A percentile compares a stretch with the other conserved stretches of the same genome.
phyloP scores from a whole-genome alignment of 2,113 vertebrate genomes.

The Sebastes fasciatus region DNA sequence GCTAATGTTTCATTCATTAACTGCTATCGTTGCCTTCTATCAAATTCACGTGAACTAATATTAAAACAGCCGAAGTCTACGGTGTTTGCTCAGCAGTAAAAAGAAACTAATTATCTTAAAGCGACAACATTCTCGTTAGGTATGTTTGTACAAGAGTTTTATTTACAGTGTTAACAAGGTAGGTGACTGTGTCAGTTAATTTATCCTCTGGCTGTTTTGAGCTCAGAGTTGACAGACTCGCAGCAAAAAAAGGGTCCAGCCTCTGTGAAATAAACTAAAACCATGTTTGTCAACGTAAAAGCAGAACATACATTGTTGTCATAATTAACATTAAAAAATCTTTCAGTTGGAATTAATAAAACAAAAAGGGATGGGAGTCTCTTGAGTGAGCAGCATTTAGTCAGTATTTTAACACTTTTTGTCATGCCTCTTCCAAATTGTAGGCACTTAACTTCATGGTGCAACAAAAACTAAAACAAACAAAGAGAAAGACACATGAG shows the following conservation, averaged over 20 bases:
- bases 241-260: conserved; percentile 79
- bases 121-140: conserved; percentile 12
- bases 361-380: conserved; percentile 18
- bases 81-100: neutral
- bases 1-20: conserved; percentile 72
- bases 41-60: conserved; percentile 16
- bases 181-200: conserved; percentile 52
- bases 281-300: conserved; percentile 60
- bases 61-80: conserved; percentile 9
- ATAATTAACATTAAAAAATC: conserved; percentile 49
- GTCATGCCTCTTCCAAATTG: conserved; percentile 36
- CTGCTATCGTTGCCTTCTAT: conserved; percentile 3
- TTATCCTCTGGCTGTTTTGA: conserved; percentile 60
- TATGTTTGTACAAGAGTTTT: conserved; percentile 79
- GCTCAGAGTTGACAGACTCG: conserved; percentile 66
- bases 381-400: conserved; percentile 75
- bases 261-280: conserved; percentile 74
- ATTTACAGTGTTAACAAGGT: conserved; percentile 80
- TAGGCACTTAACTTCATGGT: conserved; percentile 61
- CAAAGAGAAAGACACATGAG: conserved; percentile 30
- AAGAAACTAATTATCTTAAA: neutral
- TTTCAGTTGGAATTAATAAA: conserved; percentile 57
- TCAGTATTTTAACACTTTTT: conserved; percentile 77
- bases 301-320: conserved; percentile 67
- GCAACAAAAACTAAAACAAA: conserved; percentile 48